phyloP scores from a whole-genome alignment of 2,113 vertebrate genomes.

The Antechinus flavipes region DNA sequence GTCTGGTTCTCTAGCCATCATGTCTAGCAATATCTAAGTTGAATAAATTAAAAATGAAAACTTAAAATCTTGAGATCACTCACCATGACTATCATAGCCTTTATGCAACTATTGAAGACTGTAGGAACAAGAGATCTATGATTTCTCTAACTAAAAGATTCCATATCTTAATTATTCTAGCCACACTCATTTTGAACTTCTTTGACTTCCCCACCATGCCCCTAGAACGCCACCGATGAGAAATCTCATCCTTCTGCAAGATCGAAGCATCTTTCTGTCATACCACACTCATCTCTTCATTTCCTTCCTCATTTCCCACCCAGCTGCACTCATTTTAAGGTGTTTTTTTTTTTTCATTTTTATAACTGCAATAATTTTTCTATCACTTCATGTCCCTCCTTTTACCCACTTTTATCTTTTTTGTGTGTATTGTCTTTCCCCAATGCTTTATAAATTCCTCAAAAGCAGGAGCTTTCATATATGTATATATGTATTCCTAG shows the following conservation, averaged over 20 bases:
- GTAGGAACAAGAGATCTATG: not conserved
- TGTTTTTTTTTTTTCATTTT: no score
- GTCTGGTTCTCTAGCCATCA: not conserved
- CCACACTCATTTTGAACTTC: not conserved
- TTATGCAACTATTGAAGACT: not conserved
- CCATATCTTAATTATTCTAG: not conserved
- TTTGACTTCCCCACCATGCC: not conserved
- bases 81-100: slow-evolving; percentile 12
- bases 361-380: not conserved
- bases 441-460: not conserved
- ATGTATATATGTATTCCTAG: no score
- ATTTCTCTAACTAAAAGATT: not conserved
- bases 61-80: slow-evolving; percentile 34
- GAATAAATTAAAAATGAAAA: slow-evolving; percentile 38
- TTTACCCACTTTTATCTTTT: not conserved
- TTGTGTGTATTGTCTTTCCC: not conserved
- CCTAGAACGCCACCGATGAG: not conserved
- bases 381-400: not conserved
- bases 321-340: not conserved
- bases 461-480: not conserved
- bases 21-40: not conserved
- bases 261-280: not conserved
- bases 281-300: not conserved
- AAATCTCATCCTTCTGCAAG: not conserved
- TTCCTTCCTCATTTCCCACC: not conserved